phyloP scores from a whole-genome alignment of 2,113 vertebrate genomes.

The Triplophysa dalaica region DNA sequence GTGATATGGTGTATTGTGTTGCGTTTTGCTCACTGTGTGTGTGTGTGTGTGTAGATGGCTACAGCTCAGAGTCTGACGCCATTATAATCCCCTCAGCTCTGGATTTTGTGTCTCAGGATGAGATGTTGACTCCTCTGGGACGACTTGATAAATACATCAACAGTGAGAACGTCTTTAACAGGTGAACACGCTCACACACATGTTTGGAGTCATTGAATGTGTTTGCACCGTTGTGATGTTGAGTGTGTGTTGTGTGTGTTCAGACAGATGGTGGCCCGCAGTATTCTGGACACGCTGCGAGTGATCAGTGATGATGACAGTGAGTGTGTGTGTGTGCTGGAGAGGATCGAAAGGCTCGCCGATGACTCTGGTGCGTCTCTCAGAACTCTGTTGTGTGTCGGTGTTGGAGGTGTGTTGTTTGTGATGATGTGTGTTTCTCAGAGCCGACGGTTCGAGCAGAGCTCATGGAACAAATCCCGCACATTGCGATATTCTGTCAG shows the following conservation, averaged over 20 bases:
- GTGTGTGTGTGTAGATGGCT: constrained; percentile 90
- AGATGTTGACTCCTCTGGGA: constrained; percentile 90
- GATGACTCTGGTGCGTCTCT: constrained; percentile 82
- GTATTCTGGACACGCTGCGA: constrained; percentile 87
- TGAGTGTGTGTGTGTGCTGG: constrained; percentile 86
- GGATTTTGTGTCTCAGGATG: constrained; percentile 94
- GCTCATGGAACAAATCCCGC: constrained; percentile 89
- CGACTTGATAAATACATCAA: constrained; percentile 90
- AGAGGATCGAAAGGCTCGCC: constrained; percentile 85
- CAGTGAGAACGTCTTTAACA: constrained; percentile 92
- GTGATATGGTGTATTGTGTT: constrained; percentile 32
- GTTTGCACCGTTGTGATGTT: not conserved
- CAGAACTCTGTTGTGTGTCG: not conserved
- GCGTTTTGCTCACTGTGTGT: constrained; percentile 6
- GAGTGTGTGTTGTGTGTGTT: not conserved
- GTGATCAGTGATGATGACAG: constrained; percentile 87
- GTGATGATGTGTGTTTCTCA: constrained; percentile 51
- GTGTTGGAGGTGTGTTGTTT: too few relatives aligned
- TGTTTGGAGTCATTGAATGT: not conserved
- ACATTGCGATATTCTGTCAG: constrained; percentile 89
- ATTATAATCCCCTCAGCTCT: constrained; percentile 91
- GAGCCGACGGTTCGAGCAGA: constrained; percentile 87
- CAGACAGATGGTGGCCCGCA: constrained; percentile 93
- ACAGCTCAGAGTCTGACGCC: constrained; percentile 91
- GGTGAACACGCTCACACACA: constrained; percentile 65